Evolutionary conservation across 2,797 vertebrate species (phyloP).

Genomic region (Fundulus diaphanus): DNA sequence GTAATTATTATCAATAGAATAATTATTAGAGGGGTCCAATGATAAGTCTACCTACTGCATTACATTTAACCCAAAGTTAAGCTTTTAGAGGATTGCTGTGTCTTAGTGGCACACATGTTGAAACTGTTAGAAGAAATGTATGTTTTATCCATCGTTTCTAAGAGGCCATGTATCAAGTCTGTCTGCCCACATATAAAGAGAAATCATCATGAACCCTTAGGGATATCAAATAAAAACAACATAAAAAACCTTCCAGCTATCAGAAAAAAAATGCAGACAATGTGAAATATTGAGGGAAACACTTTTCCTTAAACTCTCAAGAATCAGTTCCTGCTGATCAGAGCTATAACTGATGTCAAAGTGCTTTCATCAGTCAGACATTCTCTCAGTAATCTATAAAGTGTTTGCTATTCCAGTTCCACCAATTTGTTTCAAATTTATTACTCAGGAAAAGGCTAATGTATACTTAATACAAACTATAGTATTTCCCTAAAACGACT

Average conservation of each 20-base stretch:
- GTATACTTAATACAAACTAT: conserved; percentile 72
- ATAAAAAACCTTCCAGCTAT: conserved; percentile 24
- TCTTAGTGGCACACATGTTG: conserved; percentile 64
- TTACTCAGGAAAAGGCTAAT: conserved; percentile 72
- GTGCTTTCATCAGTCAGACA: conserved; percentile 68
- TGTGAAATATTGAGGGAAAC: conserved; percentile 41
- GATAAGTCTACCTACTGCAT: neutral
- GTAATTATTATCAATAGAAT: neutral
- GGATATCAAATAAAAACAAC: neutral
- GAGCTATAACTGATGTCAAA: conserved; percentile 67
- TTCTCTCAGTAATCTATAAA: conserved; percentile 66
- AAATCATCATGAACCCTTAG: conserved; percentile 41
- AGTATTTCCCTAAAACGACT: conserved; percentile 70
- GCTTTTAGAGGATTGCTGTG: conserved; percentile 41
- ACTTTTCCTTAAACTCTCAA: conserved; percentile 46
- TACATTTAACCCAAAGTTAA: conserved; percentile 8
- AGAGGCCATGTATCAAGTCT: conserved; percentile 47
- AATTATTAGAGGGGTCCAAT: neutral
- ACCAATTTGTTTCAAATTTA: conserved; percentile 71
- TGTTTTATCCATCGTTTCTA: conserved; percentile 44
- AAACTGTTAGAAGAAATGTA: conserved; percentile 54
- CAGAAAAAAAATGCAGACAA: conserved; percentile 8
- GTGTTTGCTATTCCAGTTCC: conserved; percentile 53
- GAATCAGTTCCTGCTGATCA: conserved; percentile 45
- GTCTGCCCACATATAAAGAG: conserved; percentile 57